These are phyloP conservation scores for Cyprinella venusta DNA, from an alignment of 2,797 vertebrate genomes.

Conservation along the genomic window DNA sequence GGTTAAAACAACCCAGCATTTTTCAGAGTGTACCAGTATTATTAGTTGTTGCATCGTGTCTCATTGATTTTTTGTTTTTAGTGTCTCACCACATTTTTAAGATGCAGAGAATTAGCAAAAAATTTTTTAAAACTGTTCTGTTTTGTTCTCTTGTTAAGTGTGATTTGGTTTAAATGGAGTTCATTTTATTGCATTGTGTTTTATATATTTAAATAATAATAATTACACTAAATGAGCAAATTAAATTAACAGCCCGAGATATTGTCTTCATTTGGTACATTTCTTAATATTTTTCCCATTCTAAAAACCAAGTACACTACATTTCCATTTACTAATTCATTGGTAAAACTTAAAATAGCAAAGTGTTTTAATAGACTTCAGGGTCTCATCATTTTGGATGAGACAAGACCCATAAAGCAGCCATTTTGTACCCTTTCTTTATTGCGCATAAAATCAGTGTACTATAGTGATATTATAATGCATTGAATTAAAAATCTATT, in stretches of 20 bases:
- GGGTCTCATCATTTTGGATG: slow-evolving; percentile 30
- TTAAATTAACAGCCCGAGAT: background rate
- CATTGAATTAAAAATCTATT: slow-evolving; percentile 49
- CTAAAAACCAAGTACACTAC: background rate
- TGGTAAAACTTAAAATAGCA: slow-evolving; percentile 16
- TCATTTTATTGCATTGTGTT: background rate
- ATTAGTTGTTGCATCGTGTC: background rate
- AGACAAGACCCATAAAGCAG: slow-evolving; percentile 35
- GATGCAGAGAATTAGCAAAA: background rate
- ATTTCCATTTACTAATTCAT: slow-evolving; percentile 8
- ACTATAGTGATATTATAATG: slow-evolving; percentile 41
- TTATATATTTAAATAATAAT: background rate
- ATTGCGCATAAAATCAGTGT: slow-evolving; percentile 30
- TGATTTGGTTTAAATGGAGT: background rate
- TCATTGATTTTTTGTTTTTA: background rate
- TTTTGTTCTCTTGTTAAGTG: background rate
- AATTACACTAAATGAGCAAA: background rate
- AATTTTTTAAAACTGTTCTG: background rate
- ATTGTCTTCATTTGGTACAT: background rate
- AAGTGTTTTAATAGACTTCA: slow-evolving; percentile 41
- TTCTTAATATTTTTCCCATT: background rate
- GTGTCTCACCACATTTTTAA: background rate
- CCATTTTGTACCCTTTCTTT: slow-evolving; percentile 26
- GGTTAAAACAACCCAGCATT: too few relatives aligned
- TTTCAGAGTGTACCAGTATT: background rate